phyloP scores from a whole-genome alignment of 1,140 invertebrate genomes.

The Lordiphosa clarofinis region DNA sequence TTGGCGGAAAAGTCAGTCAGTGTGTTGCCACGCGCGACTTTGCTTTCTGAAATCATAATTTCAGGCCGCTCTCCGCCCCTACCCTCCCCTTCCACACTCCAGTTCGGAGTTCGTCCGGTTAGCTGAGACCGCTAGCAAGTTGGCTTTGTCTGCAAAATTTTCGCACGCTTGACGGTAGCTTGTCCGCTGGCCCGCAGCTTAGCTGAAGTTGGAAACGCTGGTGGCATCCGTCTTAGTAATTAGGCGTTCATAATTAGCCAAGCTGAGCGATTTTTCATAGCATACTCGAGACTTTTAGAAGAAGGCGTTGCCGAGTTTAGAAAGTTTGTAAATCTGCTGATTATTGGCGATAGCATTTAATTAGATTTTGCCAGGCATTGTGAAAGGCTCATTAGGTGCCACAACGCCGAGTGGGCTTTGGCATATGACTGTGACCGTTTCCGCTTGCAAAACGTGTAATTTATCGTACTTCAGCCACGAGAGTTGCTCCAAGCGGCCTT shows the following conservation, averaged over 20 bases:
- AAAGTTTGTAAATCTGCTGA: conserved; percentile 57
- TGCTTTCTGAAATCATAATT: conserved; percentile 64
- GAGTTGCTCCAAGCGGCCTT: conserved; percentile 37
- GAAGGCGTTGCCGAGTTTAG: conserved; percentile 45
- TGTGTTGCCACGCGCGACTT: conserved; percentile 57
- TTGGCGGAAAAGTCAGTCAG: conserved; percentile 64
- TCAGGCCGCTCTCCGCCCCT: conserved; percentile 17
- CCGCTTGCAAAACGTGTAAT: conserved; percentile 52
- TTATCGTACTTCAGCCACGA: conserved; percentile 46
- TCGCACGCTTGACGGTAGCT: conserved; percentile 29
- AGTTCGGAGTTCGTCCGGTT: background rate
- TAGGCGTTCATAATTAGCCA: conserved; percentile 62
- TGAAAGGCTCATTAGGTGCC: conserved; percentile 43
- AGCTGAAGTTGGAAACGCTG: background rate
- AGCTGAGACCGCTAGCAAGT: conserved; percentile 29
- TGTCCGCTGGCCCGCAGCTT: conserved; percentile 17
- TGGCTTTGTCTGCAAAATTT: conserved; percentile 46
- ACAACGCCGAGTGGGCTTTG: conserved; percentile 21
- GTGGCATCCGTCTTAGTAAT: conserved; percentile 51
- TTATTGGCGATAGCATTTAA: conserved; percentile 72
- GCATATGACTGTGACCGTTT: conserved; percentile 58
- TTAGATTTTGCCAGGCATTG: conserved; percentile 56
- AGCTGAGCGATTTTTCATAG: conserved; percentile 61
- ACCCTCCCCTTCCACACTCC: conserved; percentile 3
- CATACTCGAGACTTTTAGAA: conserved; percentile 11